Evolutionary conservation across 92 coral and sea anemone species (phyloP).

Genomic region (Porites cylindrica): DNA sequence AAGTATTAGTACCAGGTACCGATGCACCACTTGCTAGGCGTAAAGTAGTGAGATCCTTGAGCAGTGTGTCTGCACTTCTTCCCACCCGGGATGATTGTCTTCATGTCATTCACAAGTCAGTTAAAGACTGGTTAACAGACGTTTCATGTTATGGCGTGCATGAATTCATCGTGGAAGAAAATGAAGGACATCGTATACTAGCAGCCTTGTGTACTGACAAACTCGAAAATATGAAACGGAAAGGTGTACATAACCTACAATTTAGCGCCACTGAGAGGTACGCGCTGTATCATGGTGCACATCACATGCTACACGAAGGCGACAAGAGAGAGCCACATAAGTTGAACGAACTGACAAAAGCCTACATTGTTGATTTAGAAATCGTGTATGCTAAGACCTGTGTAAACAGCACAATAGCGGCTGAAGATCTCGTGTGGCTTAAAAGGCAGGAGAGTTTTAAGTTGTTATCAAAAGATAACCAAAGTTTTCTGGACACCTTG

Average conservation of each 20-base stretch:
- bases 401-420: neutral
- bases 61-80: conserved; percentile 54
- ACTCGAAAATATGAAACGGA: conserved; percentile 28
- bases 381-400: conserved; percentile 21
- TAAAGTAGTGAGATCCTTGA: conserved; percentile 15
- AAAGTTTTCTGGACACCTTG: neutral
- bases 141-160: conserved; percentile 19
- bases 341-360: neutral
- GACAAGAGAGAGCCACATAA: neutral
- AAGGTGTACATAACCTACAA: neutral
- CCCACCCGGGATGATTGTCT: conserved; percentile 51
- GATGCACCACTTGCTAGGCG: neutral
- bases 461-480: neutral
- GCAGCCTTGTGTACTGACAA: conserved; percentile 37
- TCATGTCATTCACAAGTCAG: conserved; percentile 70
- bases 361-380: conserved; percentile 8
- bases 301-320: conserved; percentile 4
- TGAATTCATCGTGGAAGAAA: conserved; percentile 36
- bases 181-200: conserved; percentile 57
- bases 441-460: neutral
- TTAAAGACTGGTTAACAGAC: conserved; percentile 66
- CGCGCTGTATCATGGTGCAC: conserved; percentile 20
- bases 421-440: conserved; percentile 3
- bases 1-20: neutral
- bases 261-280: conserved; percentile 4